phyloP scores from a whole-genome alignment of 2,113 vertebrate genomes.

The Cyphomyrus plagiostoma region DNA sequence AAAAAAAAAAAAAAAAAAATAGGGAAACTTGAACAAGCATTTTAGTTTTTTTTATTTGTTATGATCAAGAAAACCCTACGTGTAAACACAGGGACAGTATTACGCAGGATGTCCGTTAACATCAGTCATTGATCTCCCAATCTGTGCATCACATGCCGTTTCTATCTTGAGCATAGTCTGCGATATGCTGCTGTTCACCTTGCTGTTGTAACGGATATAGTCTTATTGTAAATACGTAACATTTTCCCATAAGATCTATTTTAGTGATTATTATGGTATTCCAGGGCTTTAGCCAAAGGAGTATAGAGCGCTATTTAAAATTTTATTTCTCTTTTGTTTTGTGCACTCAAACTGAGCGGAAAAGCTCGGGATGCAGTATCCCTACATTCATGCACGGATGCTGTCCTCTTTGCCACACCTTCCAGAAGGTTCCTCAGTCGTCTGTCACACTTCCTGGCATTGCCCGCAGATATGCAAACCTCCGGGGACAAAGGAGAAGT shows the following conservation, averaged over 20 bases:
- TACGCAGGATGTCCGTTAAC: slow-evolving; percentile 50
- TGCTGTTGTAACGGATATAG: slow-evolving; percentile 50
- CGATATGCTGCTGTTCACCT: slow-evolving; percentile 64
- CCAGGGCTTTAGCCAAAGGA: slow-evolving; percentile 64
- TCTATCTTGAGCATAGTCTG: slow-evolving; percentile 27
- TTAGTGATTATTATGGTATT: slow-evolving; percentile 63
- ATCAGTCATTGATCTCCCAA: slow-evolving; percentile 33
- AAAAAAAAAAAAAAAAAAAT: background rate
- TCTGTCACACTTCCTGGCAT: slow-evolving; percentile 35
- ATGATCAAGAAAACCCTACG: slow-evolving; percentile 42
- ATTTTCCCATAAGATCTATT: slow-evolving; percentile 66
- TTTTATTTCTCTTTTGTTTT: slow-evolving; percentile 35
- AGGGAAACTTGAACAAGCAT: slow-evolving; percentile 54
- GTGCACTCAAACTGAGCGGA: slow-evolving; percentile 41
- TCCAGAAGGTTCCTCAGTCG: slow-evolving; percentile 21
- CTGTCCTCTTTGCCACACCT: slow-evolving; percentile 5
- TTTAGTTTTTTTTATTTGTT: background rate
- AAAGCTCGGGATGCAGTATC: slow-evolving; percentile 48
- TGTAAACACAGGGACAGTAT: slow-evolving; percentile 64
- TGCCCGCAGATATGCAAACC: slow-evolving; percentile 63
- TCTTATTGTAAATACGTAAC: slow-evolving; percentile 41
- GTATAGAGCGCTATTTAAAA: slow-evolving; percentile 46
- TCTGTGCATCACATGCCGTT: slow-evolving; percentile 17
- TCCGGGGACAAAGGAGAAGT: slow-evolving; percentile 25
- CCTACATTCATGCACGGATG: slow-evolving; percentile 38